Conservation (phyloP, 2,113 vertebrate genomes). For the Pelecanoides urinatrix region DNA sequence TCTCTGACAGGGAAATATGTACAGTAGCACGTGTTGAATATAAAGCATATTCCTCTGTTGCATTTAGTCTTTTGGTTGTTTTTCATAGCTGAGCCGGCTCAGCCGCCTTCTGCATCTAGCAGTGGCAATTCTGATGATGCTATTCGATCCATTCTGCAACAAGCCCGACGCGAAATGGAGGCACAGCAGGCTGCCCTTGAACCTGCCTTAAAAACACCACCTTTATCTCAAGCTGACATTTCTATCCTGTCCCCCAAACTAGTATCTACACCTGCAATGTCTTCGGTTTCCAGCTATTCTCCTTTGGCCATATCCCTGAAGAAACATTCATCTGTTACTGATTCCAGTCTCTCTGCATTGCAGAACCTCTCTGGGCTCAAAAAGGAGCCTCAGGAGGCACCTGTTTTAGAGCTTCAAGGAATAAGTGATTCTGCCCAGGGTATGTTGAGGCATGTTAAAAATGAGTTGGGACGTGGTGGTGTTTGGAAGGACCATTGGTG, state of each 20-base stretch:
- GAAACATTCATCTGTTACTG: constrained; percentile 78
- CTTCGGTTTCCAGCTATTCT: constrained; percentile 82
- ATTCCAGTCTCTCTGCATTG: constrained; percentile 78
- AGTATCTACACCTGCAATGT: constrained; percentile 77
- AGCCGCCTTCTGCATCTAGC: constrained; percentile 78
- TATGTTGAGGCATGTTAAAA: constrained; percentile 78
- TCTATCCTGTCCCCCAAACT: constrained; percentile 84
- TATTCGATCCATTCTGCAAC: constrained; percentile 94
- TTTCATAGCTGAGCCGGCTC: constrained; percentile 83
- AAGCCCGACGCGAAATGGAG: constrained; percentile 94
- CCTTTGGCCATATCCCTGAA: constrained; percentile 89
- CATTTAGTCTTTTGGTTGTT: constrained; percentile 60
- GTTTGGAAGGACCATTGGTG: constrained; percentile 96
- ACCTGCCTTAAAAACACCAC: constrained; percentile 88
- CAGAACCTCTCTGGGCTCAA: constrained; percentile 83
- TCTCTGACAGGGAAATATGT: neutral
- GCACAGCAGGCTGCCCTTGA: constrained; percentile 91
- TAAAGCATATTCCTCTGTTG: constrained; percentile 55
- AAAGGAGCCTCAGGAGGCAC: constrained; percentile 80
- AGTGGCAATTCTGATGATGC: constrained; percentile 88
- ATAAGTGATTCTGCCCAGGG: constrained; percentile 74
- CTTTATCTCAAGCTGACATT: constrained; percentile 85
- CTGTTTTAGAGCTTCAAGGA: constrained; percentile 76
- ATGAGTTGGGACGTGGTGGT: constrained; percentile 79
- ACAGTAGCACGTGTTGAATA: constrained; percentile 42